phyloP scores from a whole-genome alignment of 2,113 vertebrate genomes.

The Gila orcuttii region DNA sequence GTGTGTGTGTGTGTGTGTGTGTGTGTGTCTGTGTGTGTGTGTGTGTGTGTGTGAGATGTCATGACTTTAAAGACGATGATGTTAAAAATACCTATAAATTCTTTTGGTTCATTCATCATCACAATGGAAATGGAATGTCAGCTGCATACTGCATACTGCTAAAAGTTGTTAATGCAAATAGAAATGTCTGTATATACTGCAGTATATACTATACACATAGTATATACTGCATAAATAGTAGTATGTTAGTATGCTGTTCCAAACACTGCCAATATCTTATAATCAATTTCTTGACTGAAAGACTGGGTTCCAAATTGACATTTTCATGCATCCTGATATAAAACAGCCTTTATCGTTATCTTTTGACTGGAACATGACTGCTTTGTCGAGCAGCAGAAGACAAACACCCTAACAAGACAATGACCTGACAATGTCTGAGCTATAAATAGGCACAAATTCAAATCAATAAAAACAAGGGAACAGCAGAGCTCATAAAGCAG shows the following conservation, averaged over 20 bases:
- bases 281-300: slow-evolving; percentile 24
- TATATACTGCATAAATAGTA: not conserved
- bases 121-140: not conserved
- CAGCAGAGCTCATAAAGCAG: slow-evolving; percentile 20
- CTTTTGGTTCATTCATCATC: not conserved
- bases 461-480: slow-evolving; percentile 45
- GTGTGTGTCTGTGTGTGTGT: too few relatives aligned
- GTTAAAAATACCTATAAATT: not conserved
- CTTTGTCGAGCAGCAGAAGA: not conserved
- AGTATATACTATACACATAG: too few relatives aligned
- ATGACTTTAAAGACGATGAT: too few relatives aligned
- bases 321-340: not conserved
- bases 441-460: slow-evolving; percentile 45
- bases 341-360: slow-evolving; percentile 24
- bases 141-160: not conserved
- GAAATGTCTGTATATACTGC: not conserved
- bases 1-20: too few relatives aligned
- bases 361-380: not conserved
- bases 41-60: too few relatives aligned
- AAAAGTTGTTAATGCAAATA: not conserved
- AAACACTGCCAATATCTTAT: not conserved
- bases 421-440: slow-evolving; percentile 7
- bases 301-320: slow-evolving; percentile 19
- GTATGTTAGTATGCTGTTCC: not conserved
- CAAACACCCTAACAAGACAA: slow-evolving; percentile 27